These are phyloP conservation scores for Drosophila anomalata DNA, from an alignment of 2,888 invertebrate genomes.

Conservation along the genomic window DNA sequence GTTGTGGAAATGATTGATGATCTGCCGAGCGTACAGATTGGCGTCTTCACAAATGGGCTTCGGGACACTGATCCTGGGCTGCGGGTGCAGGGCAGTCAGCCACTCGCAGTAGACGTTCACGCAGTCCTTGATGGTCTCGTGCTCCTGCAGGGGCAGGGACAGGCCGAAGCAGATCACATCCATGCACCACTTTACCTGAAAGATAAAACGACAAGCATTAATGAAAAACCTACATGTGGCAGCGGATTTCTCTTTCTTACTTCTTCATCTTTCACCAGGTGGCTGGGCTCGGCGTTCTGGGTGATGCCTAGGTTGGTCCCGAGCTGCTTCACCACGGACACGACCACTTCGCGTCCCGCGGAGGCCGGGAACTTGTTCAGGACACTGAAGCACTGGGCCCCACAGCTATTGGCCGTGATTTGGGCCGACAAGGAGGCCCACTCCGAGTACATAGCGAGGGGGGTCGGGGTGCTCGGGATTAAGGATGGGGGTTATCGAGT, in stretches of 20 bases:
- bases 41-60: conserved; percentile 94
- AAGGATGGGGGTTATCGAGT: background rate
- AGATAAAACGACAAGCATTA: background rate
- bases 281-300: conserved; percentile 93
- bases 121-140: conserved; percentile 97
- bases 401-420: conserved; percentile 84
- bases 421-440: conserved; percentile 85
- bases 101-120: conserved; percentile 98
- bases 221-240: background rate
- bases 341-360: conserved; percentile 86
- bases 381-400: conserved; percentile 85
- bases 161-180: conserved; percentile 96
- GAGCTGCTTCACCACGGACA: conserved; percentile 87
- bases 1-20: conserved; percentile 96
- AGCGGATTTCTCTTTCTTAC: conserved; percentile 83
- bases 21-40: conserved; percentile 94
- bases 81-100: conserved; percentile 93
- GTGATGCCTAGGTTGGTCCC: conserved; percentile 88
- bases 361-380: conserved; percentile 86
- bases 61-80: conserved; percentile 94
- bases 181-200: conserved; percentile 93
- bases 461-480: background rate
- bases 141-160: conserved; percentile 94
- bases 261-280: conserved; percentile 92
- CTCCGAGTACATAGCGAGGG: conserved; percentile 85